phyloP scores from a whole-genome alignment of 2,888 invertebrate genomes.

The Tuta absoluta region DNA sequence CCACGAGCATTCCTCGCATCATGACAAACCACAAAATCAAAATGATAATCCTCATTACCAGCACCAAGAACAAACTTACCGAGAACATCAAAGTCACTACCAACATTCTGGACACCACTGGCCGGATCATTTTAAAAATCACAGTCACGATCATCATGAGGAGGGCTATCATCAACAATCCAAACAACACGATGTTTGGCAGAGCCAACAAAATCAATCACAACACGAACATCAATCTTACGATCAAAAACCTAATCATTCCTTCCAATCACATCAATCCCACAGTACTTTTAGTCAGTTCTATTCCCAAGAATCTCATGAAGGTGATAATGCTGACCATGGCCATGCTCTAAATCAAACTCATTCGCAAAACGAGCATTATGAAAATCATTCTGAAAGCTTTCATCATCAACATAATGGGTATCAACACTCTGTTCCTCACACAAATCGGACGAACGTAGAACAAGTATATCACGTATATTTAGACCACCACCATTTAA shows the following conservation, averaged over 20 bases:
- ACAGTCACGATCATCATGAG: not conserved
- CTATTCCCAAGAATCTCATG: constrained; percentile 18
- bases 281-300: not conserved
- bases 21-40: constrained; percentile 2
- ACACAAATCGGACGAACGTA: constrained; percentile 31
- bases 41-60: not conserved
- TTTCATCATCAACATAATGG: constrained; percentile 18
- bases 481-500: constrained; percentile 39
- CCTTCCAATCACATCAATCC: not conserved
- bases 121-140: constrained; percentile 1
- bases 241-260: constrained; percentile 4
- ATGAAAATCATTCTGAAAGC: constrained; percentile 25
- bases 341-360: not conserved
- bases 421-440: constrained; percentile 28
- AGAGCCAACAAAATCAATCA: constrained; percentile 24
- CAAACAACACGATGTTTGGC: constrained; percentile 16
- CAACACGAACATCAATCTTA: constrained; percentile 25
- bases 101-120: not conserved
- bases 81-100: constrained; percentile 18
- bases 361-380: constrained; percentile 10
- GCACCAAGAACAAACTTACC: constrained; percentile 9
- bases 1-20: constrained; percentile 13
- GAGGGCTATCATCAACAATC: not conserved
- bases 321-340: not conserved
- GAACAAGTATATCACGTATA: constrained; percentile 52